These are phyloP conservation scores for Cotesia vestalis DNA, from an alignment of 1,140 invertebrate genomes.

Conservation along the genomic window DNA sequence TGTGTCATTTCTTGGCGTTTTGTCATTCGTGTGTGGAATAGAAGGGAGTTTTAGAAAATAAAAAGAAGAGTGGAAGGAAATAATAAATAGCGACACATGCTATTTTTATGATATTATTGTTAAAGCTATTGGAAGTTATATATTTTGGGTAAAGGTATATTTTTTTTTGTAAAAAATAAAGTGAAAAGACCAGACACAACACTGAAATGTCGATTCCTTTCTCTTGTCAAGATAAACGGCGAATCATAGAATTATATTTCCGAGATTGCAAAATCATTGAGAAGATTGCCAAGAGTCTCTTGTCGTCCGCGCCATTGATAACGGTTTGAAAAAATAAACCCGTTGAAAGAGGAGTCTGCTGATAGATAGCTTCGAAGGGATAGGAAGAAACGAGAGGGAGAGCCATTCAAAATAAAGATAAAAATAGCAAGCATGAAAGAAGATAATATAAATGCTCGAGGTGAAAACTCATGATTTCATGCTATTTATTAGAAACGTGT, in stretches of 20 bases:
- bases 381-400: too few species aligned
- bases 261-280: conserved; percentile 32
- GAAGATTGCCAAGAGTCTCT: conserved; percentile 28
- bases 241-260: conserved; percentile 30
- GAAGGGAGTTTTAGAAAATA: neutral
- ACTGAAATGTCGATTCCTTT: neutral
- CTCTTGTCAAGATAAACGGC: conserved; percentile 22
- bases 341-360: neutral
- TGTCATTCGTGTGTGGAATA: conserved; percentile 9
- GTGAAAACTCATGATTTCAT: too few species aligned
- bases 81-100: conserved; percentile 13
- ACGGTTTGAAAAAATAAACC: conserved; percentile 8
- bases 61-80: neutral
- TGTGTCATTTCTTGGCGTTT: conserved; percentile 4
- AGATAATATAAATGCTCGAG: conserved; percentile 1
- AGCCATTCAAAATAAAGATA: neutral
- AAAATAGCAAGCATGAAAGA: neutral
- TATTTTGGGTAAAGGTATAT: neutral
- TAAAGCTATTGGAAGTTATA: conserved; percentile 29
- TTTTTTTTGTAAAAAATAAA: conserved; percentile 7
- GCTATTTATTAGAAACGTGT: too few species aligned
- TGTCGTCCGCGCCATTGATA: conserved; percentile 32
- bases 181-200: neutral
- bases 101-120: conserved; percentile 19
- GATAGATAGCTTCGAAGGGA: too few species aligned